Conservation (phyloP, 2,888 invertebrate genomes). For the Latrodectus elegans region DNA sequence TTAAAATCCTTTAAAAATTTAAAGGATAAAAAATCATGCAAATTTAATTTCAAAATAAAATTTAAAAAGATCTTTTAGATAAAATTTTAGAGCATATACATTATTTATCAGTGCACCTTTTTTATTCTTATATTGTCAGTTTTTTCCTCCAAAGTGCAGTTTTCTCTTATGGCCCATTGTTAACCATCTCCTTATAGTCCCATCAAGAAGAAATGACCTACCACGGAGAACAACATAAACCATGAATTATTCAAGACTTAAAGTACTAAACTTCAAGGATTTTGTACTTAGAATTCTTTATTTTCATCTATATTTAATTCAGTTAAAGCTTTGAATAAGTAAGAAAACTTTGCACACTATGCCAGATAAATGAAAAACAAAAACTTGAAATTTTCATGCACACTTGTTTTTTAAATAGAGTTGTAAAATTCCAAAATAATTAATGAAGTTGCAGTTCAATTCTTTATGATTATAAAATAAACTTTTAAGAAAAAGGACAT, state of each 20-base stretch:
- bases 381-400: background rate
- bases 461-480: too few relatives aligned
- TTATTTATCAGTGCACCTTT: background rate
- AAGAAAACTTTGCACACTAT: background rate
- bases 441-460: too few relatives aligned
- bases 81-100: background rate
- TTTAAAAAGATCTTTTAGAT: background rate
- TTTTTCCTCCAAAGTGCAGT: background rate
- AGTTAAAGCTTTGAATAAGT: background rate
- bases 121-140: background rate
- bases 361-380: background rate
- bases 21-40: too few relatives aligned
- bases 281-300: background rate
- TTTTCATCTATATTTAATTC: slow-evolving; percentile 5
- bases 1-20: too few relatives aligned
- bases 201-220: background rate
- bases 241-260: slow-evolving; percentile 3
- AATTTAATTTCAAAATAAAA: too few relatives aligned
- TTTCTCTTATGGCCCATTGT: background rate
- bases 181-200: background rate
- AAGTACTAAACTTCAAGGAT: background rate
- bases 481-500: too few relatives aligned
- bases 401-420: too few relatives aligned
- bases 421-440: too few relatives aligned
- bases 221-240: background rate